Base-by-base conservation (phyloP, 2,888 invertebrate genomes). In the Allolobophora icterica region DNA sequence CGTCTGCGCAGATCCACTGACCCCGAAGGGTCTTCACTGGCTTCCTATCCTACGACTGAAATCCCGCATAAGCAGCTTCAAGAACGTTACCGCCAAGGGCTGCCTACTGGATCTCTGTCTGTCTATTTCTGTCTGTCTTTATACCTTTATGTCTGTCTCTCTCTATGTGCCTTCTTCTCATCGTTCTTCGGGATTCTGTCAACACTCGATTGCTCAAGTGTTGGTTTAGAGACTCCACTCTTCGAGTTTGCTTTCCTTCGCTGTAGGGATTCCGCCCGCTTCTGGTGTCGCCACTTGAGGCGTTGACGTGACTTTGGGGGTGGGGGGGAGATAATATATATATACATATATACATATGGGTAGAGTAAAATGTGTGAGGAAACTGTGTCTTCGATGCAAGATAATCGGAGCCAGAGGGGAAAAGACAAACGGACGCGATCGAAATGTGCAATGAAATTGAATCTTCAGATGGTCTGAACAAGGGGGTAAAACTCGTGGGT, bases 131-230 rank as follows among this genome's bases (percentile, higher is more conserved):
- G 21, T 52, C 21, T 52, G 19, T 52, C 52, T 52, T 15, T 52
- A 2, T 45, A n/a, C n/a, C 15, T 45, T 6, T 17, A 2, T 45
- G 17, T 45, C 21, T 52, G 2, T 52, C 5, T 52, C 42, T 42
- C 13, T 42, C 8, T 42, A 42, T 42, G 13, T 15, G 24, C 6
- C 52, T 19, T 52, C 17, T 24, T 21, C 45, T 45, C 45, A 45
- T 45, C 19, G 45, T 45, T 19, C n/a, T 71, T 71, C 8, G 71
- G 71, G 30, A n/a, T 13, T n/a, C 30, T 30, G n/a, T 71, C 71
- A 71, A 71, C 71, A 71, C 71, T 71, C 71, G n/a, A 71, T 71
- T 8, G 71, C 71, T 71, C 71, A 71, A 71, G 71, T 71, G 71
- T 71, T n/a, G 71, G 30, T n/a, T 19, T 71, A n/a, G 71, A 71